These are phyloP conservation scores for Cyprinodon brontotheroides DNA, from an alignment of 2,113 vertebrate species.

Conservation along the genomic window DNA sequence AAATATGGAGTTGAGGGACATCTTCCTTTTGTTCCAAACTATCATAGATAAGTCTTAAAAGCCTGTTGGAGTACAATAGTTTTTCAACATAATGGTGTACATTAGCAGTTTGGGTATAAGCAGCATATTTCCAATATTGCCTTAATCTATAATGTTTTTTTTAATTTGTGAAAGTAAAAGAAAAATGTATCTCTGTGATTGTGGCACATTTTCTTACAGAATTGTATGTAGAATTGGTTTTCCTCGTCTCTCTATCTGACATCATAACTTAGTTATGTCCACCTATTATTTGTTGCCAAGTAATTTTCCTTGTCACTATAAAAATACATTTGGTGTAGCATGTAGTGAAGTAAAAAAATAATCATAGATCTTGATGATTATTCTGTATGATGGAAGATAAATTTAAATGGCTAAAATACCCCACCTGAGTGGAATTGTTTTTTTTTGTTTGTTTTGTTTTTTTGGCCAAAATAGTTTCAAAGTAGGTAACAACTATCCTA, in stretches of 20 bases:
- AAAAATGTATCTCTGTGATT: neutral
- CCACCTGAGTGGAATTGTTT: neutral
- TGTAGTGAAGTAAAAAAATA: neutral
- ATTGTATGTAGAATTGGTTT: neutral
- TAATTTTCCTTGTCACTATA: neutral
- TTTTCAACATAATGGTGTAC: neutral
- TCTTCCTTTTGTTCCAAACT: neutral
- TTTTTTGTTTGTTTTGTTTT: no score
- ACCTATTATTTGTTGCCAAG: neutral
- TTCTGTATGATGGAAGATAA: neutral
- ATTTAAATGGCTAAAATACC: neutral
- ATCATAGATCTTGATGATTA: neutral
- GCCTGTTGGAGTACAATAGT: neutral
- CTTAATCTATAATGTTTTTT: neutral
- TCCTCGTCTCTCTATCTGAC: neutral
- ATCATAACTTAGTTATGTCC: neutral
- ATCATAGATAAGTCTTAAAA: no score
- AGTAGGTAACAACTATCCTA: slow-evolving; percentile 19
- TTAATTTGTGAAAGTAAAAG: neutral
- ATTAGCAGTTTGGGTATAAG: neutral
- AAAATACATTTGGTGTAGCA: neutral
- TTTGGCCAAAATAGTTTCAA: neutral
- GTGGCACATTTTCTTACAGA: neutral
- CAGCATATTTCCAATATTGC: neutral
- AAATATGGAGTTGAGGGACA: neutral